Percentiles rank a stretch among this genome's conserved stretches.
phyloP scores from a whole-genome alignment of 1,140 invertebrate species.

The Neuroterus valhalla region DNA sequence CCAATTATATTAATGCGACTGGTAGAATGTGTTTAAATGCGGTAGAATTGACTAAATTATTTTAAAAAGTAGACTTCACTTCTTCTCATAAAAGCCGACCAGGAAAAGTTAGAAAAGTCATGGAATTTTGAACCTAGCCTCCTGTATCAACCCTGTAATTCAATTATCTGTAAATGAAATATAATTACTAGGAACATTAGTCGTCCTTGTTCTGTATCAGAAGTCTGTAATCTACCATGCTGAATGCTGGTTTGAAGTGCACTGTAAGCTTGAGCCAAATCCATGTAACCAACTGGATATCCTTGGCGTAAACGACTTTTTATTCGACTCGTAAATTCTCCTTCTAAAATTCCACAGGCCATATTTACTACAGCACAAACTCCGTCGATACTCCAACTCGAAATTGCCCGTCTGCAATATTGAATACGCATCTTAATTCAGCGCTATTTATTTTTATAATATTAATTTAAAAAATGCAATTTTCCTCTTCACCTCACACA shows the following conservation, averaged over 20 bases:
- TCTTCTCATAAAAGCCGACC: too few relatives aligned
- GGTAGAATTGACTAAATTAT: too few relatives aligned
- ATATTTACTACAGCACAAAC: constrained; percentile 98
- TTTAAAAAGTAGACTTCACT: too few relatives aligned
- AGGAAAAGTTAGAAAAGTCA: too few relatives aligned
- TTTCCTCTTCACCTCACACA: constrained; percentile 85
- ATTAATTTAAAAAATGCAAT: constrained; percentile 30
- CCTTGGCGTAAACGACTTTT: constrained; percentile 86
- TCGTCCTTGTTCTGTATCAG: constrained; percentile 86
- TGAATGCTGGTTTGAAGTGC: constrained; percentile 88
- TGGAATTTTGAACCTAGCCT: too few relatives aligned
- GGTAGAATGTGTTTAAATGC: too few relatives aligned
- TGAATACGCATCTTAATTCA: constrained; percentile 13
- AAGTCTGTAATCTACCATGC: constrained; percentile 87
- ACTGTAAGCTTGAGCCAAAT: constrained; percentile 86
- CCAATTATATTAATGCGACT: too few relatives aligned
- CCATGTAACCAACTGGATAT: constrained; percentile 90
- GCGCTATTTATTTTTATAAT: constrained; percentile 24
- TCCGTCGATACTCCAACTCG: constrained; percentile 94
- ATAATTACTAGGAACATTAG: constrained; percentile 82
- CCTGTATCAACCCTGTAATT: too few relatives aligned
- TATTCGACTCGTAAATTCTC: constrained; percentile 87
- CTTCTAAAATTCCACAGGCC: constrained; percentile 90
- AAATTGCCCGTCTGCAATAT: constrained; percentile 84
- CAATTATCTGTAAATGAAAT: neutral